These are phyloP conservation scores for Troglohyphantes excavatus DNA, from an alignment of 2,888 invertebrate species.

Conservation along the genomic window DNA sequence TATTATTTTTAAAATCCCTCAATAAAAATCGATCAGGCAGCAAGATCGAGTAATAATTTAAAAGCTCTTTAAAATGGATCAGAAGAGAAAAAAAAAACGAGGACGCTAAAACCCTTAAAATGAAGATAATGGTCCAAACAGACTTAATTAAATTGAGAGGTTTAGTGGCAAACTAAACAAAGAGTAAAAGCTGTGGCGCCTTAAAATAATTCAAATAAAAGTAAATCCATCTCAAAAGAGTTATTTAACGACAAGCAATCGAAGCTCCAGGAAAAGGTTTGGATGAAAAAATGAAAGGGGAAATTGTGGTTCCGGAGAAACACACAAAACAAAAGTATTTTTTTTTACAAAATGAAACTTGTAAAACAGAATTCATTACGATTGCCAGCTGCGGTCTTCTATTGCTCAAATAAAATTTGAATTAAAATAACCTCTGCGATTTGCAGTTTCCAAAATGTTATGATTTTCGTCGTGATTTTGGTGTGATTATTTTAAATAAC, in stretches of 20 bases:
- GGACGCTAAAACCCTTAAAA: conserved; percentile 50
- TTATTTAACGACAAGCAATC: conserved; percentile 74
- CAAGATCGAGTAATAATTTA: conserved; percentile 56
- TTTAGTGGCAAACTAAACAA: conserved; percentile 61
- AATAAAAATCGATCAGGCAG: conserved; percentile 25
- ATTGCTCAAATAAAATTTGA: conserved; percentile 54
- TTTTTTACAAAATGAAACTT: conserved; percentile 40
- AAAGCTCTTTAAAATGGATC: conserved; percentile 65
- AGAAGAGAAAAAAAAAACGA: conserved; percentile 27
- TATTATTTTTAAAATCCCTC: conserved; percentile 7
- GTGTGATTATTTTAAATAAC: not conserved
- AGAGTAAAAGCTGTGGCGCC: conserved; percentile 19
- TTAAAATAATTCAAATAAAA: conserved; percentile 70
- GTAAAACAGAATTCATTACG: conserved; percentile 72
- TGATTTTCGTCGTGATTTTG: not conserved
- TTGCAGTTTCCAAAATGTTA: conserved; percentile 30
- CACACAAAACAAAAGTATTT: conserved; percentile 26
- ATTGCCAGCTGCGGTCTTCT: conserved; percentile 72
- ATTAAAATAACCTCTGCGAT: conserved; percentile 67
- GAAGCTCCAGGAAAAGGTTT: conserved; percentile 41
- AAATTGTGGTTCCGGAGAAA: conserved; percentile 28
- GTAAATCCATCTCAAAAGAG: conserved; percentile 67
- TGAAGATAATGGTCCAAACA: conserved; percentile 72
- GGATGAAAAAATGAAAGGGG: conserved; percentile 2
- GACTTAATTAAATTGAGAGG: conserved; percentile 77